Percentiles rank a stretch among this genome's conserved stretches.
phyloP scores from a whole-genome alignment of 2,113 vertebrate genomes.

The Dendropsophus ebraccatus region DNA sequence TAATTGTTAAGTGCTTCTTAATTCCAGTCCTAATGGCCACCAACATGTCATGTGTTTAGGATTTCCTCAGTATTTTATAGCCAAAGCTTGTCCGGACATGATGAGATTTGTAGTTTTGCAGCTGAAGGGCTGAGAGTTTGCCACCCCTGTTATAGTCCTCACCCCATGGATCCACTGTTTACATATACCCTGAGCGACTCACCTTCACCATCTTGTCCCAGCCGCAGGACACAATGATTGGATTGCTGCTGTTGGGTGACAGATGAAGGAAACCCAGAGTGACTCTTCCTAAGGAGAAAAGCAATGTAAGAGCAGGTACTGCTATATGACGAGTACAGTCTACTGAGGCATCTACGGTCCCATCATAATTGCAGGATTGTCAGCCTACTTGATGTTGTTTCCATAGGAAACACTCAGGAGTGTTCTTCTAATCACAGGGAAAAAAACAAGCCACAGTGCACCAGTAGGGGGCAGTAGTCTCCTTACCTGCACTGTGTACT shows the following conservation, averaged over 20 bases:
- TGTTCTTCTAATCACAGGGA: constrained; percentile 21
- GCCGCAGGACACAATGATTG: constrained; percentile 97
- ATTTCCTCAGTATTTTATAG: too few relatives aligned
- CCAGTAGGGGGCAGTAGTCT: accelerated
- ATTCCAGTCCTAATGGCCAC: too few relatives aligned
- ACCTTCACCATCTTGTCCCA: constrained; percentile 99
- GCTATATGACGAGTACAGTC: neutral
- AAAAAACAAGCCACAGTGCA: accelerated
- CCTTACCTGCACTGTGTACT: constrained; percentile 95
- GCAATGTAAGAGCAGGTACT: neutral
- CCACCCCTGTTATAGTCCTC: too few relatives aligned
- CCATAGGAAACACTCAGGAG: constrained; percentile 23
- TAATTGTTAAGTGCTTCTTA: too few relatives aligned
- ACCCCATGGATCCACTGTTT: too few relatives aligned
- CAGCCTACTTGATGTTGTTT: neutral
- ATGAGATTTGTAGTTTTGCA: too few relatives aligned
- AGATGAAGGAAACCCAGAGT: constrained; percentile 95
- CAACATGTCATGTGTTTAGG: too few relatives aligned
- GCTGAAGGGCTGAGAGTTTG: too few relatives aligned
- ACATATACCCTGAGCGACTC: constrained; percentile 39
- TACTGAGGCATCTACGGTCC: neutral
- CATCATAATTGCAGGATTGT: constrained; percentile 54
- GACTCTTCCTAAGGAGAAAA: constrained; percentile 83
- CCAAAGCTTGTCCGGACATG: too few relatives aligned
- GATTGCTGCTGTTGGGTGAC: constrained; percentile 96